phyloP scores from a whole-genome alignment of 2,113 vertebrate genomes.

The Ceyx cyanopectus region DNA sequence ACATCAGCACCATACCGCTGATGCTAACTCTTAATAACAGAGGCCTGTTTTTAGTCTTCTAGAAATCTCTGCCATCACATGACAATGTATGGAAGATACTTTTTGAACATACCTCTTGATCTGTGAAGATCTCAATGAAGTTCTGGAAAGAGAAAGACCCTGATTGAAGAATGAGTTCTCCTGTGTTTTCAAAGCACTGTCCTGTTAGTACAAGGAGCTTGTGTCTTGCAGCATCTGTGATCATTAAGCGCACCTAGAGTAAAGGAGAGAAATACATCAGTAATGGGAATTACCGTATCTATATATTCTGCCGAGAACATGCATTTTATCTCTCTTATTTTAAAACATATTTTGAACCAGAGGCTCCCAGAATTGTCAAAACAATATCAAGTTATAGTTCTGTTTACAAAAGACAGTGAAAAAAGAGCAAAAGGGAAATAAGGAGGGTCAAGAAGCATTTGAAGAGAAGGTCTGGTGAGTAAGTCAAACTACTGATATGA shows the following conservation, averaged over 20 bases:
- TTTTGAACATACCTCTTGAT: slow-evolving; percentile 88
- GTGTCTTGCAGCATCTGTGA: slow-evolving; percentile 93
- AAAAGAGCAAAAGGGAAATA: neutral
- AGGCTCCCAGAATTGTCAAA: neutral
- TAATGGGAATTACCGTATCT: neutral
- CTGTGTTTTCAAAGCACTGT: slow-evolving; percentile 94
- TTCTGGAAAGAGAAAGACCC: slow-evolving; percentile 96
- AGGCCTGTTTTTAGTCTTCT: neutral
- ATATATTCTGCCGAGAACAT: neutral
- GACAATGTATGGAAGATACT: neutral
- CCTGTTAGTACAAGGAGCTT: slow-evolving; percentile 94
- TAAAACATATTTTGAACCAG: neutral
- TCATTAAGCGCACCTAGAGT: slow-evolving; percentile 92
- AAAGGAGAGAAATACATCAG: neutral
- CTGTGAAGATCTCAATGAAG: slow-evolving; percentile 98
- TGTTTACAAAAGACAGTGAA: neutral
- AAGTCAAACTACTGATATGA: neutral
- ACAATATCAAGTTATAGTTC: neutral
- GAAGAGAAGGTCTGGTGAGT: neutral
- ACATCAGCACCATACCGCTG: neutral
- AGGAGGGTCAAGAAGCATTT: neutral
- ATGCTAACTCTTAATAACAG: neutral
- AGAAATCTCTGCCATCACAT: neutral
- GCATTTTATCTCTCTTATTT: neutral
- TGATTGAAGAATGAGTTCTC: slow-evolving; percentile 95